Conservation (phyloP, 1,140 invertebrate genomes). For the Drosophila willistoni region DNA sequence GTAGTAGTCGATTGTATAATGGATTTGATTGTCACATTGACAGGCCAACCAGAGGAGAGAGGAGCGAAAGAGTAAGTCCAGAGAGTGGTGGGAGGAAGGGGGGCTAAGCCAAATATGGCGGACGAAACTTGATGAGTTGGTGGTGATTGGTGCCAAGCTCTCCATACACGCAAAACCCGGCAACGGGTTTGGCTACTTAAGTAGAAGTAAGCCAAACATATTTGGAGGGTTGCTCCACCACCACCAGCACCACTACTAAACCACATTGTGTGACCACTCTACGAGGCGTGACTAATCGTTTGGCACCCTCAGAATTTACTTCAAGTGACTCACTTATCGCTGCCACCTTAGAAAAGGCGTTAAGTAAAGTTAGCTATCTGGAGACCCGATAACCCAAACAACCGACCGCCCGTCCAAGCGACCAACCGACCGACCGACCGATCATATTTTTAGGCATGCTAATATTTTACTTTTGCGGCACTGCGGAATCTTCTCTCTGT, state of each 20-base stretch:
- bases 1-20: slow-evolving; percentile 34
- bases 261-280: not conserved
- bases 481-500: slow-evolving; percentile 43
- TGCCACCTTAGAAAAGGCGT: slow-evolving; percentile 26
- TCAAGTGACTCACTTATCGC: slow-evolving; percentile 46
- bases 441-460: slow-evolving; percentile 37
- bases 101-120: slow-evolving; percentile 44
- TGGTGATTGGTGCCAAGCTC: slow-evolving; percentile 50
- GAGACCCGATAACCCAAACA: slow-evolving; percentile 21
- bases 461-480: slow-evolving; percentile 51
- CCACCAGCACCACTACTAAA: slow-evolving; percentile 7
- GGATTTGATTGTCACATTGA: slow-evolving; percentile 45
- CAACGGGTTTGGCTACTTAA: slow-evolving; percentile 41
- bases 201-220: slow-evolving; percentile 41
- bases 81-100: slow-evolving; percentile 4
- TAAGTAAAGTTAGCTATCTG: slow-evolving; percentile 27
- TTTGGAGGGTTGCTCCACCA: slow-evolving; percentile 47
- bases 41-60: too few species aligned
- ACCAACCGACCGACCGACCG: slow-evolving; percentile 29
- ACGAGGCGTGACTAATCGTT: slow-evolving; percentile 60
- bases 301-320: slow-evolving; percentile 40
- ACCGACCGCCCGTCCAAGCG: not conserved
- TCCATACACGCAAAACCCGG: not conserved
- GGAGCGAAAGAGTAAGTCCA: not conserved
- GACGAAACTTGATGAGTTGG: slow-evolving; percentile 36